A percentile compares a stretch with the other conserved stretches of the same genome.
Evolutionary conservation across 2,888 invertebrate genomes (phyloP).

Genomic region (Agrotis segetum): DNA sequence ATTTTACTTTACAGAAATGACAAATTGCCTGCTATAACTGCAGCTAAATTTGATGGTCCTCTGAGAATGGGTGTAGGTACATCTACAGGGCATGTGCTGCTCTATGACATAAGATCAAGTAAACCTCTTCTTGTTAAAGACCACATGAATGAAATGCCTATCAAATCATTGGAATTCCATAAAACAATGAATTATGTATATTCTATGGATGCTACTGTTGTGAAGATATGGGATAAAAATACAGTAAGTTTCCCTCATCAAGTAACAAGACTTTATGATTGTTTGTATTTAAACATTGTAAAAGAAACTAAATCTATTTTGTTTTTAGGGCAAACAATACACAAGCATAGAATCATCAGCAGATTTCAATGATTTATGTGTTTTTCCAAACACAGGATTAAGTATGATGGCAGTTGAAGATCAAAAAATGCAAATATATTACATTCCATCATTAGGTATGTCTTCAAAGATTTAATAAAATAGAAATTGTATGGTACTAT

Average conservation of each 20-base stretch:
- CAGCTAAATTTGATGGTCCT: constrained; percentile 94
- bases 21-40: constrained; percentile 94
- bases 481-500: not conserved
- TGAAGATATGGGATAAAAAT: constrained; percentile 98
- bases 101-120: constrained; percentile 98
- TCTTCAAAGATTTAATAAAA: not conserved
- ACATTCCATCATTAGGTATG: constrained; percentile 95
- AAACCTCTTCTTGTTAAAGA: constrained; percentile 98
- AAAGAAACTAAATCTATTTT: not conserved
- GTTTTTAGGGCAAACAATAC: constrained; percentile 96
- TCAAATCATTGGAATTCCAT: constrained; percentile 97
- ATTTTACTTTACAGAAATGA: constrained; percentile 88
- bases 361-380: constrained; percentile 97
- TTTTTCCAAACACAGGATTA: constrained; percentile 97
- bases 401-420: constrained; percentile 98
- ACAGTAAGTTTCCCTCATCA: constrained; percentile 89
- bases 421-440: constrained; percentile 98
- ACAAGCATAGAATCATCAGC: constrained; percentile 97
- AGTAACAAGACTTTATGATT: not conserved
- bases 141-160: constrained; percentile 98
- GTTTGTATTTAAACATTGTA: constrained; percentile 3
- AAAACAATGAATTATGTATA: constrained; percentile 95
- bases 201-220: constrained; percentile 96
- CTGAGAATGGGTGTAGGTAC: constrained; percentile 97
- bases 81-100: constrained; percentile 97